These are phyloP conservation scores for Falco concolor DNA, from an alignment of 2,797 vertebrate species.

Conservation along the genomic window DNA sequence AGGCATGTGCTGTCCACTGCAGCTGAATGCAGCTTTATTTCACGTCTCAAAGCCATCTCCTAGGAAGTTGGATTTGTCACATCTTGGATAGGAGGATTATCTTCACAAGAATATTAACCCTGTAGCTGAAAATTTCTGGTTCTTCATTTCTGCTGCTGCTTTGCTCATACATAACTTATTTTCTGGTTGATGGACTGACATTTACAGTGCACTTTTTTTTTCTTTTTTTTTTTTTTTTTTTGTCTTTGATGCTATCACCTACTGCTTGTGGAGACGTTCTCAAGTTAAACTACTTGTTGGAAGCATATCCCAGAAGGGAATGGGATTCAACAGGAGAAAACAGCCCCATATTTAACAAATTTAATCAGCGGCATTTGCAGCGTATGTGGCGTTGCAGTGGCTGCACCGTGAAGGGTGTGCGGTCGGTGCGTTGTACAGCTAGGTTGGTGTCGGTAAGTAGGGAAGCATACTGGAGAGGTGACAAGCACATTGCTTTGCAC, in stretches of 20 bases:
- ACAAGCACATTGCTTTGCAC: neutral
- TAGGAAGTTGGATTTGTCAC: slow-evolving; percentile 56
- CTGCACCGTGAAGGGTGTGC: neutral
- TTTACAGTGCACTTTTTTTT: neutral
- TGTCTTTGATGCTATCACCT: neutral
- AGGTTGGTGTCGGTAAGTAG: neutral
- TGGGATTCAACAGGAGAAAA: neutral
- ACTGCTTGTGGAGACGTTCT: neutral
- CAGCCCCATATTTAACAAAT: neutral
- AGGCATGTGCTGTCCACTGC: slow-evolving; percentile 17
- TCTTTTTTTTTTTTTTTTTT: neutral
- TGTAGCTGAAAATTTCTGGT: neutral
- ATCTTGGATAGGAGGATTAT: slow-evolving; percentile 36
- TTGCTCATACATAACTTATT: neutral
- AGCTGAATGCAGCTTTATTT: slow-evolving; percentile 36
- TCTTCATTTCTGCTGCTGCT: neutral
- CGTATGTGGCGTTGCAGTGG: neutral
- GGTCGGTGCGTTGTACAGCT: neutral
- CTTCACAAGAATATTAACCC: neutral
- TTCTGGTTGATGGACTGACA: neutral
- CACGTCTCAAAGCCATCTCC: slow-evolving; percentile 27
- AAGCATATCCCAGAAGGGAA: neutral
- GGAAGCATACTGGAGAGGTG: neutral
- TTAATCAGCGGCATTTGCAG: neutral
- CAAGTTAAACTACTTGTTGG: neutral